phyloP scores from a whole-genome alignment of 2,797 vertebrate species.

The Malacoraja senta region DNA sequence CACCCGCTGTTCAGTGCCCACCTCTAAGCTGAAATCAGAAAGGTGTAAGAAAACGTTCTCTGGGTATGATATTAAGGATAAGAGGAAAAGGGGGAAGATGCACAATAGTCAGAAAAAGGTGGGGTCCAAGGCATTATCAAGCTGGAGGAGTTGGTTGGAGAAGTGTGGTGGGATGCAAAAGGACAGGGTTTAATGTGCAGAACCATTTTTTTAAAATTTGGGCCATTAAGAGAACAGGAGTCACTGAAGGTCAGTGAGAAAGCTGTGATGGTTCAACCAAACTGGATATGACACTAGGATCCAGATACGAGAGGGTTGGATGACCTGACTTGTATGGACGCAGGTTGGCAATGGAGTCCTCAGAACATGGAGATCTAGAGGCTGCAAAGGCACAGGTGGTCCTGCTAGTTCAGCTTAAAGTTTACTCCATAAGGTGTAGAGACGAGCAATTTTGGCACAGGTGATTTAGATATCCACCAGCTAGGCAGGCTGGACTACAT shows the following conservation, averaged over 20 bases:
- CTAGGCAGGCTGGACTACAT: no score
- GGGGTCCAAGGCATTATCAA: not conserved
- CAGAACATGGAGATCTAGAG: not conserved
- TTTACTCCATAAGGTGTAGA: not conserved
- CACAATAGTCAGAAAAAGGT: not conserved
- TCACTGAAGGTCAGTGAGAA: not conserved
- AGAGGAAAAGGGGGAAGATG: not conserved
- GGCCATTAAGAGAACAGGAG: no score
- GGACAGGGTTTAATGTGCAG: not conserved
- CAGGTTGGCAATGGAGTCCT: not conserved
- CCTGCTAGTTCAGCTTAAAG: not conserved
- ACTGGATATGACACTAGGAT: not conserved
- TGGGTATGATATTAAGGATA: not conserved
- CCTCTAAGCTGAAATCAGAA: no score
- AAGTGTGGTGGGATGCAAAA: accelerated
- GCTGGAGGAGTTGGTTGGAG: not conserved
- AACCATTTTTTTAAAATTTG: not conserved
- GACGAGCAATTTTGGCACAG: not conserved
- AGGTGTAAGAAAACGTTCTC: no score
- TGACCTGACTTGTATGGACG: not conserved
- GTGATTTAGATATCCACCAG: not conserved
- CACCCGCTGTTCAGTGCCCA: no score
- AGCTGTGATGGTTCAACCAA: not conserved
- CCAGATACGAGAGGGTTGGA: not conserved
- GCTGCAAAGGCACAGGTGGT: not conserved